Percentiles rank a stretch among this genome's conserved stretches.
phyloP scores from a whole-genome alignment of 2,113 vertebrate species.

The Smithornis capensis region DNA sequence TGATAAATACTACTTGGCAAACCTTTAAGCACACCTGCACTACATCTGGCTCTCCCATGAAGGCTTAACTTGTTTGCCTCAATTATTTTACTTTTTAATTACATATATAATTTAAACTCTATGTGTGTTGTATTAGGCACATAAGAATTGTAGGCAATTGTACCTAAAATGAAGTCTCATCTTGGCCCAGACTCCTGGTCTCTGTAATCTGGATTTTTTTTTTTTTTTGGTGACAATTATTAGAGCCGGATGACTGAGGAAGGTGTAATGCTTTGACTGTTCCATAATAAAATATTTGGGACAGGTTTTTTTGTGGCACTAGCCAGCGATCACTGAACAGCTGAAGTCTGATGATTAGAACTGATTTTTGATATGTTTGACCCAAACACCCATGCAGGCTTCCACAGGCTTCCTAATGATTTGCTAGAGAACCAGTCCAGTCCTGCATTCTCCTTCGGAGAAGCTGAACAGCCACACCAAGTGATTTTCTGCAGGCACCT shows the following conservation, averaged over 20 bases:
- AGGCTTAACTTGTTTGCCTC: background rate
- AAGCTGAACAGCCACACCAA: background rate
- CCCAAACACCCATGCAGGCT: background rate
- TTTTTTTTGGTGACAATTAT: background rate
- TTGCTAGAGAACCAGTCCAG: background rate
- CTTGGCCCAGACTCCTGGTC: background rate
- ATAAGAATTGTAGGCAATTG: background rate
- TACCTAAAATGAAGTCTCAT: background rate
- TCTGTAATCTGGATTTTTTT: background rate
- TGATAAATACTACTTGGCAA: background rate
- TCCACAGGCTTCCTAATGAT: background rate
- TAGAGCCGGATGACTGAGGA: background rate
- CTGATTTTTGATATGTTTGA: background rate
- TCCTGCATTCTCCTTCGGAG: background rate
- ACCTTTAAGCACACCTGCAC: conserved; percentile 1
- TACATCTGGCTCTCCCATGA: background rate
- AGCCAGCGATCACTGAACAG: background rate
- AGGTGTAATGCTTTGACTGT: background rate
- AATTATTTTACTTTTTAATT: background rate
- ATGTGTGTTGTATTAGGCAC: background rate
- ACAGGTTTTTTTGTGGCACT: background rate
- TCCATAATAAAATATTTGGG: background rate
- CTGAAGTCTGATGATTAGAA: background rate
- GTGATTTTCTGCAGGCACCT: conserved; percentile 33
- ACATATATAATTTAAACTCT: background rate